Evolutionary conservation across 2,888 invertebrate species (phyloP).

Genomic region (Dendrolimus pini): DNA sequence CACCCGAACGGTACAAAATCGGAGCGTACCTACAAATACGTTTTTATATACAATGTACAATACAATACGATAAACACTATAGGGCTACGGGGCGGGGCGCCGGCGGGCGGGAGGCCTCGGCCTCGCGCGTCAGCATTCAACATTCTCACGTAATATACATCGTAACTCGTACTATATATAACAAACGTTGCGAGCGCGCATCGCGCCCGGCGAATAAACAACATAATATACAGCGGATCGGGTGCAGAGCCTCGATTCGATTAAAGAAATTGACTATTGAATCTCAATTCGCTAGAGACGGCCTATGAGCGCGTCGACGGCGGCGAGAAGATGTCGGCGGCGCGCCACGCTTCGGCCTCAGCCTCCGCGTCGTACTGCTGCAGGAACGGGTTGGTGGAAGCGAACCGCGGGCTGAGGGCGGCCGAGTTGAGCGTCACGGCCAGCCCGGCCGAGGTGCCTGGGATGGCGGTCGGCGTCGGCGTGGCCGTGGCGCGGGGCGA

Average conservation of each 20-base stretch:
- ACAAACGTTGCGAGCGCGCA: slow-evolving; percentile 64
- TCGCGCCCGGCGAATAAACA: slow-evolving; percentile 53
- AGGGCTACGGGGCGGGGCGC: slow-evolving; percentile 52
- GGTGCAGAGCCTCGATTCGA: slow-evolving; percentile 62
- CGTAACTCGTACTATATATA: slow-evolving; percentile 71
- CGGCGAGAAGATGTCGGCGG: slow-evolving; percentile 65
- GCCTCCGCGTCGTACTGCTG: slow-evolving; percentile 72
- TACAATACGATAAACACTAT: slow-evolving; percentile 63
- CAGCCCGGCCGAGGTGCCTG: slow-evolving; percentile 78
- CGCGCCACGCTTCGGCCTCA: slow-evolving; percentile 68
- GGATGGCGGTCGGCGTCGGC: slow-evolving; percentile 58
- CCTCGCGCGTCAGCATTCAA: slow-evolving; percentile 58
- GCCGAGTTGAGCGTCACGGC: slow-evolving; percentile 77
- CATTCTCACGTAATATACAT: slow-evolving; percentile 74
- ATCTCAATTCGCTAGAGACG: slow-evolving; percentile 64
- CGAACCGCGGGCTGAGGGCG: slow-evolving; percentile 57
- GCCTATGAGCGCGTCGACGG: slow-evolving; percentile 68
- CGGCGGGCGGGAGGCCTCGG: slow-evolving; percentile 46
- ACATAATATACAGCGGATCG: slow-evolving; percentile 72
- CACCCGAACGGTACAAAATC: slow-evolving; percentile 57
- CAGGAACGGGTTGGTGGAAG: slow-evolving; percentile 78
- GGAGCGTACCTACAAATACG: slow-evolving; percentile 63
- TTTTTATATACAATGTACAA: slow-evolving; percentile 74
- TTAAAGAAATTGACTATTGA: slow-evolving; percentile 75
- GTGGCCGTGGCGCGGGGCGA: slow-evolving; percentile 39